Conservation (phyloP, 2,888 invertebrate species). For the Cephalotes varians region DNA sequence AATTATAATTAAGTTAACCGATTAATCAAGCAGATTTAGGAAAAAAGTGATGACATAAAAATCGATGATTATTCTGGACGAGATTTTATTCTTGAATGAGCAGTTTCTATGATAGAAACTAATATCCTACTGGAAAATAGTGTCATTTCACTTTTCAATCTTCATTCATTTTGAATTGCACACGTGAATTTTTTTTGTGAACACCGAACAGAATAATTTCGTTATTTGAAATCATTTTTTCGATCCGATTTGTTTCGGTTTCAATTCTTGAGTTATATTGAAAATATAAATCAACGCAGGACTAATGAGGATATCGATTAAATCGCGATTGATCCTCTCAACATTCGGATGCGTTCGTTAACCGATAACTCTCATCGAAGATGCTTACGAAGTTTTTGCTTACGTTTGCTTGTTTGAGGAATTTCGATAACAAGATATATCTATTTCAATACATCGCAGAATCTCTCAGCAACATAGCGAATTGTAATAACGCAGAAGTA, state of each 20-base stretch:
- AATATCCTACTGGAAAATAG: neutral
- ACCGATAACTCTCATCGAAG: neutral
- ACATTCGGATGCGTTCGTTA: neutral
- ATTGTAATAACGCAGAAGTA: neutral
- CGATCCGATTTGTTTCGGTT: neutral
- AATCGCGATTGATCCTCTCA: neutral
- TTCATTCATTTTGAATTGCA: neutral
- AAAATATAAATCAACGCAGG: neutral
- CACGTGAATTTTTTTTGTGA: neutral
- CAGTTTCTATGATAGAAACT: neutral
- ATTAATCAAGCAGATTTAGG: neutral
- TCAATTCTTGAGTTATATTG: neutral
- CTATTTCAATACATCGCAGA: neutral
- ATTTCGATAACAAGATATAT: neutral
- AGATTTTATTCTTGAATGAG: neutral
- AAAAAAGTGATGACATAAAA: neutral
- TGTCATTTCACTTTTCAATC: neutral
- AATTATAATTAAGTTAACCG: constrained; percentile 53
- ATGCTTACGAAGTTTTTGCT: neutral
- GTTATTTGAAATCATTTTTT: neutral
- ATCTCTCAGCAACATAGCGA: neutral
- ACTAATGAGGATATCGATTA: neutral
- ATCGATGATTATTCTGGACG: neutral
- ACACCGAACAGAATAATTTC: neutral
- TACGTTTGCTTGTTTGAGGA: neutral